A percentile compares a stretch with the other conserved stretches of the same genome.
phyloP scores from a whole-genome alignment of 92 coral and sea anemone genomes.

The Paragorgia papillata region DNA sequence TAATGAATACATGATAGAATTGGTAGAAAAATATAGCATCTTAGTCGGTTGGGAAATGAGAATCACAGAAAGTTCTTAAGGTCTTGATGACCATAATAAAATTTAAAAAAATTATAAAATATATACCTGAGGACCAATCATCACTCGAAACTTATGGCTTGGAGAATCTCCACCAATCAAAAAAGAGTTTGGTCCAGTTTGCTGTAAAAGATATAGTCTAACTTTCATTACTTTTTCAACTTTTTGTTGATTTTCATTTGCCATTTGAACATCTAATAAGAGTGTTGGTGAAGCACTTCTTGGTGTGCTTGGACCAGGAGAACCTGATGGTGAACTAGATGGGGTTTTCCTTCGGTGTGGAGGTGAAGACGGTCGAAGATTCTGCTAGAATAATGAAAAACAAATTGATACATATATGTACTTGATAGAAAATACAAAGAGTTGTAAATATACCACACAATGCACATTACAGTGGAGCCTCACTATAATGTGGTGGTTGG shows the following conservation, averaged over 20 bases:
- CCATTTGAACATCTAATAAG: slow-evolving; percentile 61
- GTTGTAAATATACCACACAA: too few relatives aligned
- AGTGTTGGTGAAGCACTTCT: slow-evolving; percentile 86
- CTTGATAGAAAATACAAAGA: neutral
- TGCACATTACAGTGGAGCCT: too few relatives aligned
- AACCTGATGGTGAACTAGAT: slow-evolving; percentile 76
- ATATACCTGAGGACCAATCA: slow-evolving; percentile 95
- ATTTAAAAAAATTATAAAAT: too few relatives aligned
- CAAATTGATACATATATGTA: neutral
- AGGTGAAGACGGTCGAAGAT: slow-evolving; percentile 39
- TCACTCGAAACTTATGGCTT: slow-evolving; percentile 91
- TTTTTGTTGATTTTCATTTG: slow-evolving; percentile 63
- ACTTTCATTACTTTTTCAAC: slow-evolving; percentile 91
- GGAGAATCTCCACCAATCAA: slow-evolving; percentile 98
- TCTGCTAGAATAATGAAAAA: slow-evolving; percentile 4
- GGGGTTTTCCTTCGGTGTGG: slow-evolving; percentile 63
- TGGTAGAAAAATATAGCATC: too few relatives aligned
- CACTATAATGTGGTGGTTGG: too few relatives aligned
- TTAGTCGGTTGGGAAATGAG: too few relatives aligned
- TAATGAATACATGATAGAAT: too few relatives aligned
- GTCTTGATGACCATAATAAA: too few relatives aligned
- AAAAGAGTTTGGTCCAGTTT: slow-evolving; percentile 95
- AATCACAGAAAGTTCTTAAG: too few relatives aligned
- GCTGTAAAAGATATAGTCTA: slow-evolving; percentile 89
- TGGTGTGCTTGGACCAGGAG: slow-evolving; percentile 83